phyloP scores from a whole-genome alignment of 2,888 invertebrate species.

The Callyntrura sp. region DNA sequence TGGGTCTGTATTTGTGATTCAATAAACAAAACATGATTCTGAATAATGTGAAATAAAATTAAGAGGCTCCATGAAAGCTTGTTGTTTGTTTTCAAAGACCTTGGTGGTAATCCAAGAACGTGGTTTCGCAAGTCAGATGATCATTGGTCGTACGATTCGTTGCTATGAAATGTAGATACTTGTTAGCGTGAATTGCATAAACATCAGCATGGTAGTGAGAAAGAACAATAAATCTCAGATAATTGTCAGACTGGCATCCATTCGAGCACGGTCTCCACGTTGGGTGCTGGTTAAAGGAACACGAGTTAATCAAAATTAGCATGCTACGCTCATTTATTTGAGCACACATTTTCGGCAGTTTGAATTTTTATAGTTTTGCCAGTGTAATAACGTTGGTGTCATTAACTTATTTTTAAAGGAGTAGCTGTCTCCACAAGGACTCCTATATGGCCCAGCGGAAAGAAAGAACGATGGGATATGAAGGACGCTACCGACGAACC shows the following conservation, averaged over 20 bases:
- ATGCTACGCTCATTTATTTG: background rate
- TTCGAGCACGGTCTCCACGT: background rate
- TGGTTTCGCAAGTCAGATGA: slow-evolving; percentile 25
- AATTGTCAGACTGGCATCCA: background rate
- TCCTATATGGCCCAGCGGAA: slow-evolving; percentile 91
- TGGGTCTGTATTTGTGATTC: background rate
- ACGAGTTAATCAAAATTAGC: background rate
- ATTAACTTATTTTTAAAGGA: slow-evolving; percentile 84
- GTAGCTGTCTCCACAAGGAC: slow-evolving; percentile 92
- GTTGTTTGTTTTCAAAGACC: slow-evolving; percentile 45
- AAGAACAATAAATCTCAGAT: background rate
- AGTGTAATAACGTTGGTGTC: slow-evolving; percentile 24
- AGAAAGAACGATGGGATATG: slow-evolving; percentile 90
- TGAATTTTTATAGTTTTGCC: slow-evolving; percentile 8
- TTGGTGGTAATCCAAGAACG: slow-evolving; percentile 43
- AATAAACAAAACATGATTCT: slow-evolving; percentile 23
- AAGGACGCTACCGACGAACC: slow-evolving; percentile 91
- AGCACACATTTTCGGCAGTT: background rate
- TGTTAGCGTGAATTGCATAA: background rate
- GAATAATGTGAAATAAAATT: background rate
- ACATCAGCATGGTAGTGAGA: background rate
- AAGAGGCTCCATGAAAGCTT: slow-evolving; percentile 31
- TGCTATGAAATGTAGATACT: background rate
- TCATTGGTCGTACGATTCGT: background rate
- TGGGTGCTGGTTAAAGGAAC: slow-evolving; percentile 1